A percentile compares a stretch with the other conserved stretches of the same genome.
Conservation (phyloP, 1,140 invertebrate genomes). For the Bactericera cockerelli region DNA sequence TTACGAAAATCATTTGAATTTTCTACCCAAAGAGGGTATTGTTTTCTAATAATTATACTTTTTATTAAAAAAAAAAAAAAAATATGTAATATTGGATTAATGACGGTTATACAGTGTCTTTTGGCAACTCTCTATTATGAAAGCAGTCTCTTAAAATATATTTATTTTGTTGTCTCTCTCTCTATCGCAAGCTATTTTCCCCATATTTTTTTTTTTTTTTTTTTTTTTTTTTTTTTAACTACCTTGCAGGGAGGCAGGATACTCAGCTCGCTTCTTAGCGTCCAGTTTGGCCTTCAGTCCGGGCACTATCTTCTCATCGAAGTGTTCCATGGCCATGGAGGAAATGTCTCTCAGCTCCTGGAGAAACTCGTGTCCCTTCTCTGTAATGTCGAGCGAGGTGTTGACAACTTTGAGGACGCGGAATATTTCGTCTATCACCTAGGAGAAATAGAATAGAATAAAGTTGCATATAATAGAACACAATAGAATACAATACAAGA, state of each 20-base stretch:
- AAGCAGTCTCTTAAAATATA: too few species aligned
- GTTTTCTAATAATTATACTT: too few species aligned
- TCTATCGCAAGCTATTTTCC: too few species aligned
- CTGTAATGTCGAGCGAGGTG: constrained; percentile 44
- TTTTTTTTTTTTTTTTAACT: constrained; percentile 1
- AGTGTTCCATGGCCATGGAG: constrained; percentile 93
- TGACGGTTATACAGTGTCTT: too few species aligned
- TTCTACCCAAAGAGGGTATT: too few species aligned
- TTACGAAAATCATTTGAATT: neutral
- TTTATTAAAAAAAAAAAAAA: too few species aligned
- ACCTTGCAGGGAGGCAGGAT: neutral
- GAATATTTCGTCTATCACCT: constrained; percentile 81
- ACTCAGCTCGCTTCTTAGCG: constrained; percentile 1
- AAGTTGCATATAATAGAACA: too few species aligned
- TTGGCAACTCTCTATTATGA: too few species aligned
- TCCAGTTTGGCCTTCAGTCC: constrained; percentile 29
- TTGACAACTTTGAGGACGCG: constrained; percentile 52
- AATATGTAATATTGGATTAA: too few species aligned
- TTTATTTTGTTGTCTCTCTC: too few species aligned
- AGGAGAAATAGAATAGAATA: constrained; percentile 21
- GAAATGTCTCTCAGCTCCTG: constrained; percentile 81
- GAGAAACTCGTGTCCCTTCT: constrained; percentile 62
- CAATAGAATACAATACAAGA: too few species aligned
- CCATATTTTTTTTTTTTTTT: too few species aligned
- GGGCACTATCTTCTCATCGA: constrained; percentile 76